Evolutionary conservation across 2,797 vertebrate genomes (phyloP).

Genomic region (Remorina albescens): DNA sequence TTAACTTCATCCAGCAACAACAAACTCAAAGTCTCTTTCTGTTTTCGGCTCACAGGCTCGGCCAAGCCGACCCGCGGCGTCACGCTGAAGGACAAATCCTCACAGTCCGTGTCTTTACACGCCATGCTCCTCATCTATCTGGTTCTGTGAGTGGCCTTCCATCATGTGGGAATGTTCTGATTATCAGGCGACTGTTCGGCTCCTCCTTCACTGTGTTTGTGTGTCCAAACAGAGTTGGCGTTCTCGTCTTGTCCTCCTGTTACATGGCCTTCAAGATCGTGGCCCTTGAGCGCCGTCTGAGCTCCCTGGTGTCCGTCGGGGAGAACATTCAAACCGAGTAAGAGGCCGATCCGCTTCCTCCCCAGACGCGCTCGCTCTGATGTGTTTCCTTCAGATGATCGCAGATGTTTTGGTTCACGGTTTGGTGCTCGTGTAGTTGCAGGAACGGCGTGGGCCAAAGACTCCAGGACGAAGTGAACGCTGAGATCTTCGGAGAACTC

Average conservation of each 20-base stretch:
- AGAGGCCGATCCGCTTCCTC: slow-evolving; percentile 54
- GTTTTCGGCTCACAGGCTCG: slow-evolving; percentile 67
- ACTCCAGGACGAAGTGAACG: slow-evolving; percentile 67
- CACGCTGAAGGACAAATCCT: slow-evolving; percentile 75
- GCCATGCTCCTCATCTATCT: slow-evolving; percentile 90
- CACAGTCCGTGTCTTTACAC: slow-evolving; percentile 83
- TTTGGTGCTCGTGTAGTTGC: slow-evolving; percentile 28
- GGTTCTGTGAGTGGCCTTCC: slow-evolving; percentile 88
- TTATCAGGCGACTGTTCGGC: too few relatives aligned
- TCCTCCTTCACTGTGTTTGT: background rate
- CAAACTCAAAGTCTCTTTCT: background rate
- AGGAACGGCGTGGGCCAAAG: slow-evolving; percentile 68
- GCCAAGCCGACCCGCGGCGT: slow-evolving; percentile 55
- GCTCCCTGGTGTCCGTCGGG: slow-evolving; percentile 83
- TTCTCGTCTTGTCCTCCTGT: slow-evolving; percentile 91
- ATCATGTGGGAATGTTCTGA: slow-evolving; percentile 15
- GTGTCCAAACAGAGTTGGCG: slow-evolving; percentile 83
- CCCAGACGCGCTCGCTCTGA: too few relatives aligned
- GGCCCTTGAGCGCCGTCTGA: slow-evolving; percentile 89
- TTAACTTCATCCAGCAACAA: background rate
- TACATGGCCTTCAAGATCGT: slow-evolving; percentile 95
- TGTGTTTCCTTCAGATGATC: too few relatives aligned
- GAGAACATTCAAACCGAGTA: slow-evolving; percentile 86
- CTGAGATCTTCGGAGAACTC: slow-evolving; percentile 79
- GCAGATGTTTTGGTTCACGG: background rate